These are phyloP conservation scores for Muscicapa adusta DNA, from an alignment of 2,113 vertebrate species.

Conservation along the genomic window DNA sequence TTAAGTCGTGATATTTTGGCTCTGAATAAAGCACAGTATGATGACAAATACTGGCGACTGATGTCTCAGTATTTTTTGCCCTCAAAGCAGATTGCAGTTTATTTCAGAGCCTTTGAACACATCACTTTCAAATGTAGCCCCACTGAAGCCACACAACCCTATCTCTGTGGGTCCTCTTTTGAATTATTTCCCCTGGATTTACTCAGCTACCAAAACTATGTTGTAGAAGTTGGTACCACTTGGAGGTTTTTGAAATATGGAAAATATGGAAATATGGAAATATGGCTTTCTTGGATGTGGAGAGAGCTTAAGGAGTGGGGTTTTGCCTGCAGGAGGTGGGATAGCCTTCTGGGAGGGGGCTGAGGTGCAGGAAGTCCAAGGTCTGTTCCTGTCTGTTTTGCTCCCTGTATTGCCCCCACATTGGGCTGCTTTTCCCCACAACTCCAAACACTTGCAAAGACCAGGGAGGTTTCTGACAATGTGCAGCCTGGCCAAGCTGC, in stretches of 20 bases:
- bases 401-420: no score
- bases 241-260: not conserved
- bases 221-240: not conserved
- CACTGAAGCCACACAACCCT: not conserved
- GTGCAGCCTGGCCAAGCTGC: accelerated
- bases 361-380: not conserved
- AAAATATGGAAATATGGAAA: not conserved
- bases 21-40: not conserved
- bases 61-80: not conserved
- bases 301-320: not conserved
- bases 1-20: not conserved
- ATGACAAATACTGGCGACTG: accelerated
- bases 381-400: not conserved
- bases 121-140: not conserved
- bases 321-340: not conserved
- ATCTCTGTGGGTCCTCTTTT: not conserved
- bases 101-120: not conserved
- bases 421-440: not conserved
- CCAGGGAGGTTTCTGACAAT: accelerated
- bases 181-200: not conserved
- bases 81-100: not conserved
- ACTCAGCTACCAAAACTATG: not conserved
- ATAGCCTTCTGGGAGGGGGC: not conserved
- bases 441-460: not conserved
- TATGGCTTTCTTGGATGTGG: not conserved